These are phyloP conservation scores for Uria lomvia DNA, from an alignment of 2,113 vertebrate genomes.

Conservation along the genomic window DNA sequence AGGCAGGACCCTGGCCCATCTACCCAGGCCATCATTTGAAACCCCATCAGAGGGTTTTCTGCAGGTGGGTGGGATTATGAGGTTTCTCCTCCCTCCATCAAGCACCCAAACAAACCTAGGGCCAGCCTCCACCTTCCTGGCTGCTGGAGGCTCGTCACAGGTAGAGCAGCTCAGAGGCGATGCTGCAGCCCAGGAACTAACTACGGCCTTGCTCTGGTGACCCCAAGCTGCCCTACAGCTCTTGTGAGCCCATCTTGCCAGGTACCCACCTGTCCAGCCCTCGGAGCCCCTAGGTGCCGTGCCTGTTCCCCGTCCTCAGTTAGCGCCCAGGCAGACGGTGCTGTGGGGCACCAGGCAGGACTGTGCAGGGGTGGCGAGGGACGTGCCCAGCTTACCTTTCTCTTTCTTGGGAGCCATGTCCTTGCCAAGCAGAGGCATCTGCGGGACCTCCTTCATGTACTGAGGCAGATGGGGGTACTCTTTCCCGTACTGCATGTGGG, in stretches of 20 bases:
- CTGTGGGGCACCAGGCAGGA: background rate
- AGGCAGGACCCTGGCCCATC: rapidly evolving
- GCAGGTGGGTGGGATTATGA: background rate
- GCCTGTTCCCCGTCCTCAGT: background rate
- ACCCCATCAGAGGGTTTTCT: background rate
- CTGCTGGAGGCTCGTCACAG: background rate
- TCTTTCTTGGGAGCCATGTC: constrained; percentile 84
- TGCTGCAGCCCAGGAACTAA: background rate
- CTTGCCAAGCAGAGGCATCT: constrained; percentile 87
- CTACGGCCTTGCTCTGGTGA: background rate
- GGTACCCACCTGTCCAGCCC: background rate
- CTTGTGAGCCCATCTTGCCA: background rate
- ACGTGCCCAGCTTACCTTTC: constrained; percentile 79
- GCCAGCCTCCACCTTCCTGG: background rate
- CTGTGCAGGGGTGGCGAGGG: rapidly evolving
- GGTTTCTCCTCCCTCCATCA: background rate
- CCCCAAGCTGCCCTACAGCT: background rate
- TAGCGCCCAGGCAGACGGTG: rapidly evolving
- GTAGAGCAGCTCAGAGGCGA: background rate
- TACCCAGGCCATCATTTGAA: background rate
- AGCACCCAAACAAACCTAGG: background rate
- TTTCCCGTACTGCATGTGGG: constrained; percentile 87
- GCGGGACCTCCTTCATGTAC: constrained; percentile 90
- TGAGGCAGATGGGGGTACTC: constrained; percentile 86
- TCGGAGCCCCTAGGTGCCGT: background rate